A percentile compares a stretch with the other conserved stretches of the same genome.
Evolutionary conservation across 2,797 vertebrate species (phyloP).

Genomic region (Poecile montanus): DNA sequence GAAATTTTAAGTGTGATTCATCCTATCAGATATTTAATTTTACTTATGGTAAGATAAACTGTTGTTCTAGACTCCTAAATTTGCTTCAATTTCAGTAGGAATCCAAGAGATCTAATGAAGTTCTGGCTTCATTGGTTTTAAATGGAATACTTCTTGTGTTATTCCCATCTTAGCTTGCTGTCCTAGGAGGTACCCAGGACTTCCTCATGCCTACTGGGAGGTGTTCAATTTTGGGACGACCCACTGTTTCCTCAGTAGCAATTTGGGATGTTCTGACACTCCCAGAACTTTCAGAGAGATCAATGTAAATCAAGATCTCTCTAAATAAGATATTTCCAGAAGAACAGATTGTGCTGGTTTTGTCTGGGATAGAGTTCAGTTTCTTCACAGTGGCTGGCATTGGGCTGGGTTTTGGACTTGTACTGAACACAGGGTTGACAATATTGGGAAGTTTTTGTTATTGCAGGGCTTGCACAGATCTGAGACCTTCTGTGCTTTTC

Average conservation of each 20-base stretch:
- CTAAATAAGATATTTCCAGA: background rate
- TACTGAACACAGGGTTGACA: background rate
- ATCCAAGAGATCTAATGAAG: background rate
- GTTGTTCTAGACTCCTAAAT: background rate
- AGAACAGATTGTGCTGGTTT: background rate
- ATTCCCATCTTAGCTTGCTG: background rate
- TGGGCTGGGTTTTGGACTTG: background rate
- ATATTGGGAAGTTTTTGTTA: background rate
- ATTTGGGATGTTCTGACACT: background rate
- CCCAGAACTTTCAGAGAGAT: background rate
- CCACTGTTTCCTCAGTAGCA: background rate
- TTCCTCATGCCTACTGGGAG: background rate
- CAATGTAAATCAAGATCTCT: background rate
- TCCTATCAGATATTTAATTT: background rate
- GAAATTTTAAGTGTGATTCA: background rate
- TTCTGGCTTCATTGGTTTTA: background rate
- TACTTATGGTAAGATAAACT: background rate
- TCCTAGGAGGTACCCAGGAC: background rate
- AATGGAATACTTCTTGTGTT: background rate
- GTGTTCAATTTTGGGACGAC: background rate
- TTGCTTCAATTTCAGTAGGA: background rate
- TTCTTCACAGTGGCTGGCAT: background rate
- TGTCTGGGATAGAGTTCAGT: background rate
- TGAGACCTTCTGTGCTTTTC: background rate
- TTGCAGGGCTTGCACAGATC: background rate